Conservation (phyloP, 2,797 vertebrate genomes). For the Sebastes hubbsi region DNA sequence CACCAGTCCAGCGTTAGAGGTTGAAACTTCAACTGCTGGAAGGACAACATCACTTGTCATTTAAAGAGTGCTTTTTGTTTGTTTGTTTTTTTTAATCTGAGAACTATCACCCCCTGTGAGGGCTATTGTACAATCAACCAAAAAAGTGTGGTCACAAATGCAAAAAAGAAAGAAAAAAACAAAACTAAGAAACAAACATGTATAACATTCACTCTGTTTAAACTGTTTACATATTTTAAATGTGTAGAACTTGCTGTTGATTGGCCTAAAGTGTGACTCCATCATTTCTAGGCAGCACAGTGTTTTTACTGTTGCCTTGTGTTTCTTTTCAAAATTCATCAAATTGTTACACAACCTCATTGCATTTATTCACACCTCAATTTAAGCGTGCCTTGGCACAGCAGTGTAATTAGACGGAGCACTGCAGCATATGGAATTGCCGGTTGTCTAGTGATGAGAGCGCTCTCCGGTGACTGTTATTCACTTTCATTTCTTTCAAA, state of each 20-base stretch:
- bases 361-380: constrained; percentile 11
- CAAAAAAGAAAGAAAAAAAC: not conserved
- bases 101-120: not conserved
- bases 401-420: constrained; percentile 43
- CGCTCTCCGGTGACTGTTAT: constrained; percentile 31
- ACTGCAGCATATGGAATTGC: constrained; percentile 35
- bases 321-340: not conserved
- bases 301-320: not conserved
- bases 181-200: not conserved
- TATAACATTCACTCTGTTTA: not conserved
- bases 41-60: too few species aligned
- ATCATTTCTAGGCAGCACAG: not conserved
- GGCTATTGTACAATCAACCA: not conserved
- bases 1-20: not conserved
- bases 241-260: not conserved
- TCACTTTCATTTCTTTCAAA: constrained; percentile 38
- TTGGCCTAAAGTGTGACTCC: not conserved
- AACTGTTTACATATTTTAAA: not conserved
- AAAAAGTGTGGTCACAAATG: not conserved
- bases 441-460: constrained; percentile 22
- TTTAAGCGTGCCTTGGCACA: not conserved
- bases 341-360: not conserved
- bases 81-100: not conserved
- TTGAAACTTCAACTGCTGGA: not conserved
- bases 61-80: not conserved